These are phyloP conservation scores for Cephus spinipes DNA, from an alignment of 2,888 invertebrate genomes.

Conservation along the genomic window DNA sequence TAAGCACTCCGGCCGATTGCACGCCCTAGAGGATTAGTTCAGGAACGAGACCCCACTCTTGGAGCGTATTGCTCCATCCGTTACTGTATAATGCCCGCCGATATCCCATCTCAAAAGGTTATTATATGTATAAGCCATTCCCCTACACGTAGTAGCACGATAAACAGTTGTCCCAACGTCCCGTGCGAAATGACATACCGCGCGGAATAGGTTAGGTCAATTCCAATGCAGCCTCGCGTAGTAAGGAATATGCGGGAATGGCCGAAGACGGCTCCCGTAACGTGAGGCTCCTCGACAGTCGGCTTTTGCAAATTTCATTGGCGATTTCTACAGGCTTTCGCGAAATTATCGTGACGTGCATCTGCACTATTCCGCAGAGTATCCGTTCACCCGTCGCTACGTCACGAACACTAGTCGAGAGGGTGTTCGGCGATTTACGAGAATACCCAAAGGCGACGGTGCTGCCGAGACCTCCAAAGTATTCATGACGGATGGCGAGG, in stretches of 20 bases:
- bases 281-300: neutral
- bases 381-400: neutral
- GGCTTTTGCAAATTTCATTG: neutral
- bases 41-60: constrained; percentile 22
- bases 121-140: constrained; percentile 15
- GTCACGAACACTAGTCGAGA: neutral
- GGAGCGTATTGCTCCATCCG: constrained; percentile 26
- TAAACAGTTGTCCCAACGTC: neutral
- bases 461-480: neutral
- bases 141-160: neutral
- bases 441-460: neutral
- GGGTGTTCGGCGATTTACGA: no score
- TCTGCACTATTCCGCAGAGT: neutral
- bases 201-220: neutral
- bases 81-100: constrained; percentile 22
- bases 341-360: neutral
- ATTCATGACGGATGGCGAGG: neutral
- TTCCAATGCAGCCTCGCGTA: neutral
- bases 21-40: constrained; percentile 31
- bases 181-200: neutral
- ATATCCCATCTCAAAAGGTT: constrained; percentile 31
- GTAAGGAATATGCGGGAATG: neutral
- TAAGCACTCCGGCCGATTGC: constrained; percentile 36
- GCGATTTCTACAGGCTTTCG: neutral
- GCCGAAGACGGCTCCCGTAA: neutral